A percentile compares a stretch with the other conserved stretches of the same genome.
Conservation (phyloP, 2,888 invertebrate species). For the Alcis repandata region DNA sequence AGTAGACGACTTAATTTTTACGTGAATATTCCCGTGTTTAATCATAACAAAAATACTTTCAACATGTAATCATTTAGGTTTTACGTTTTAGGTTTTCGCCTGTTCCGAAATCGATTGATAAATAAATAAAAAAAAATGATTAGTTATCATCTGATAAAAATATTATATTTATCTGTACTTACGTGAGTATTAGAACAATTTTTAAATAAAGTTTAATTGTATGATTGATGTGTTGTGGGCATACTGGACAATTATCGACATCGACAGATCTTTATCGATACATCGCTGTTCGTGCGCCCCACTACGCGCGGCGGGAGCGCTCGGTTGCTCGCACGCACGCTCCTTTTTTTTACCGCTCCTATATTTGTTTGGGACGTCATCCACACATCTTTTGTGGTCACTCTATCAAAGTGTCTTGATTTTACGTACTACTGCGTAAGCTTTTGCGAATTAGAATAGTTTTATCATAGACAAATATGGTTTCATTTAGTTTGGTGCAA, state of each 20-base stretch:
- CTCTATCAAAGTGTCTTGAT: neutral
- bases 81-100: neutral
- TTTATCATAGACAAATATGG: too few species aligned
- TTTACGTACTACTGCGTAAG: too few species aligned
- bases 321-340: conserved; percentile 47
- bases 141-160: neutral
- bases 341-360: conserved; percentile 26
- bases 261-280: neutral
- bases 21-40: too few species aligned
- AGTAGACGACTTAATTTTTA: too few species aligned
- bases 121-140: neutral
- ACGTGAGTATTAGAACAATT: neutral
- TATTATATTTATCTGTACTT: neutral
- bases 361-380: conserved; percentile 44
- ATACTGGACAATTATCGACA: conserved; percentile 5
- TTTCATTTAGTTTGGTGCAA: too few species aligned
- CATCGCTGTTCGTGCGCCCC: conserved; percentile 2
- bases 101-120: neutral
- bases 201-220: neutral
- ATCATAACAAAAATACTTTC: neutral
- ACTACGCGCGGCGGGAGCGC: conserved; percentile 34
- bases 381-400: conserved; percentile 18
- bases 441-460: too few species aligned
- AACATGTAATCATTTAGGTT: neutral
- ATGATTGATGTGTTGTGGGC: neutral